A percentile compares a stretch with the other conserved stretches of the same genome.
Conservation (phyloP, 1,140 invertebrate species). For the Drosophila ogumai region DNA sequence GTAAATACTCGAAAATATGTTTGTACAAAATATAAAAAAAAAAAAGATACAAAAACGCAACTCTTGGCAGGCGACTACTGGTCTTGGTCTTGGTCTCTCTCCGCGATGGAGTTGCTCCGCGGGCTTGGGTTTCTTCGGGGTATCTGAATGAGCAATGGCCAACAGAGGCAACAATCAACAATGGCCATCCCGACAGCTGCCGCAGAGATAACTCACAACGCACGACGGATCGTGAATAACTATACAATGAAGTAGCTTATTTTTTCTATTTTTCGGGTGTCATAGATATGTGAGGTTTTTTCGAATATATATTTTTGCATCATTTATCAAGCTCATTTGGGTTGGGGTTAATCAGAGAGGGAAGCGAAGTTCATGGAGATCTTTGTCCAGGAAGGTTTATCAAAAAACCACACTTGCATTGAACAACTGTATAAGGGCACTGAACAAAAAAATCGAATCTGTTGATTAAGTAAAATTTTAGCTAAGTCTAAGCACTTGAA, state of each 20-base stretch:
- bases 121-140: constrained; percentile 23
- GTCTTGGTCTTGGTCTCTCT: constrained; percentile 35
- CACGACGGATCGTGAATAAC: constrained; percentile 62
- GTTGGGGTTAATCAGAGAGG: constrained; percentile 49
- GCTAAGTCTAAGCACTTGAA: too few species aligned
- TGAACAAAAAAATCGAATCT: neutral
- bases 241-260: constrained; percentile 46
- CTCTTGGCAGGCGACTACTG: constrained; percentile 49
- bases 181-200: constrained; percentile 57
- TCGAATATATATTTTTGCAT: constrained; percentile 45
- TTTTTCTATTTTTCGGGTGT: constrained; percentile 41
- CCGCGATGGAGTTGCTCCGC: constrained; percentile 12
- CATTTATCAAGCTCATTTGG: constrained; percentile 71
- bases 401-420: constrained; percentile 30
- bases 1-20: constrained; percentile 7
- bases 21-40: constrained; percentile 7
- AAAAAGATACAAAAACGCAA: constrained; percentile 19
- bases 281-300: constrained; percentile 48
- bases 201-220: constrained; percentile 60
- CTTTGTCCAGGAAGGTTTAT: constrained; percentile 17
- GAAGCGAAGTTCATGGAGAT: constrained; percentile 36
- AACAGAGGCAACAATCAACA: constrained; percentile 49
- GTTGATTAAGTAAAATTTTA: neutral
- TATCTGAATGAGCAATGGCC: constrained; percentile 33
- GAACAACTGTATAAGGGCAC: constrained; percentile 33